Conservation (phyloP, 2,797 vertebrate genomes). For the Silurus aristotelis region DNA sequence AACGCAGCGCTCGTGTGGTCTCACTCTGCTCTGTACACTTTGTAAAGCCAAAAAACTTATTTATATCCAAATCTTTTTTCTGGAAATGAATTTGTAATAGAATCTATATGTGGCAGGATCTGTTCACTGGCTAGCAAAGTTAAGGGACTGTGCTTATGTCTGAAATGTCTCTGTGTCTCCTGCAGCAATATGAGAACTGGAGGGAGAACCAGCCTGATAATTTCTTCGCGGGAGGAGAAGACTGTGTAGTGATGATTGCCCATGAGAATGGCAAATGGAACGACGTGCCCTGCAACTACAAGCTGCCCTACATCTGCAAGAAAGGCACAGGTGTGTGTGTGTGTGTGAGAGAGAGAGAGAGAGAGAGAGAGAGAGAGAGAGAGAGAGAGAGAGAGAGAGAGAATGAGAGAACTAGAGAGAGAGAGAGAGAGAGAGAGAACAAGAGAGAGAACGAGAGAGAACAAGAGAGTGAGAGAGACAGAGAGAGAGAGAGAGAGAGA, state of each 20-base stretch:
- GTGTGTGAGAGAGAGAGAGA: neutral
- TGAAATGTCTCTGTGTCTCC: conserved; percentile 44
- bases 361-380: neutral
- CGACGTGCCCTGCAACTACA: conserved; percentile 98
- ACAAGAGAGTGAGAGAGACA: too few relatives aligned
- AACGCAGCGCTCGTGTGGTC: neutral
- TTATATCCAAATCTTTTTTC: conserved; percentile 33
- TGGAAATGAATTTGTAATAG: conserved; percentile 38
- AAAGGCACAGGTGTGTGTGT: conserved; percentile 88
- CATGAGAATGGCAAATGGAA: conserved; percentile 96
- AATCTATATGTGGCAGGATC: conserved; percentile 23
- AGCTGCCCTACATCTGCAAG: conserved; percentile 97
- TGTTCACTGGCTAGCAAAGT: conserved; percentile 42
- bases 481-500: too few relatives aligned
- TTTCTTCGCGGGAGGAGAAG: conserved; percentile 97
- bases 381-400: neutral
- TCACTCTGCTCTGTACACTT: conserved; percentile 1
- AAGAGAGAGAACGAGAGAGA: too few relatives aligned
- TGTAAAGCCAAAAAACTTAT: conserved; percentile 24
- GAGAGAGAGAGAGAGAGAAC: too few relatives aligned
- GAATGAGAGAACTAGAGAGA: too few relatives aligned
- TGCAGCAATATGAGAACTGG: conserved; percentile 97
- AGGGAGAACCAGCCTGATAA: conserved; percentile 94
- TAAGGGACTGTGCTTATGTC: conserved; percentile 34
- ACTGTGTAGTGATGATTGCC: conserved; percentile 95